phyloP scores from a whole-genome alignment of 2,888 invertebrate species.

The Mesopsocus fuscifrons region DNA sequence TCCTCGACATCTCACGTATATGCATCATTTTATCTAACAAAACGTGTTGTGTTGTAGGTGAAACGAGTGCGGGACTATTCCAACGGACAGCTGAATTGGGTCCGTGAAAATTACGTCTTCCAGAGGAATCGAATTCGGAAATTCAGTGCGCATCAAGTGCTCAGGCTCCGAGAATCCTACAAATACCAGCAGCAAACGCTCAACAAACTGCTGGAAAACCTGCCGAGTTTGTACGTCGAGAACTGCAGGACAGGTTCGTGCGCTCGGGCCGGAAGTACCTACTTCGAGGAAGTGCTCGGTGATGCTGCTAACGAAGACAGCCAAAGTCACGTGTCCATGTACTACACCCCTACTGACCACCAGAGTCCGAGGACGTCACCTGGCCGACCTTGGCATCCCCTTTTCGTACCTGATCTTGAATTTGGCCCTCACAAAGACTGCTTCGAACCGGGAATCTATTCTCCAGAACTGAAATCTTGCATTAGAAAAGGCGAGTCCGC shows the following conservation, averaged over 20 bases:
- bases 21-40: no score
- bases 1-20: no score
- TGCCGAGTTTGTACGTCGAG: slow-evolving; percentile 79
- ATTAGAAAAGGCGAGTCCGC: no score
- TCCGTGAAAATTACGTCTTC: slow-evolving; percentile 87
- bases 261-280: slow-evolving; percentile 53
- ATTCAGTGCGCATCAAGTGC: slow-evolving; percentile 82
- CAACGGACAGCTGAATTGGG: slow-evolving; percentile 76
- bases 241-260: slow-evolving; percentile 77
- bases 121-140: slow-evolving; percentile 87
- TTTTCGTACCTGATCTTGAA: not conserved
- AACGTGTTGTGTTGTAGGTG: no score
- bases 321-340: slow-evolving; percentile 51
- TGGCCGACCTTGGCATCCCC: not conserved
- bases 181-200: slow-evolving; percentile 91
- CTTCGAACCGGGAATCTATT: no score
- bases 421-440: no score
- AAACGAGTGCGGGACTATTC: slow-evolving; percentile 85
- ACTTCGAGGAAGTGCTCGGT: slow-evolving; percentile 35
- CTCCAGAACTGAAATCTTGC: no score
- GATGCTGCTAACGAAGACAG: slow-evolving; percentile 19
- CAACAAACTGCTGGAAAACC: slow-evolving; percentile 81
- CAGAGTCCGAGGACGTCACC: slow-evolving; percentile 18
- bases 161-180: slow-evolving; percentile 77
- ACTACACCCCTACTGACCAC: slow-evolving; percentile 62